Percentiles rank a stretch among this genome's conserved stretches.
phyloP scores from a whole-genome alignment of 2,888 invertebrate species.

The Phengaris arion region DNA sequence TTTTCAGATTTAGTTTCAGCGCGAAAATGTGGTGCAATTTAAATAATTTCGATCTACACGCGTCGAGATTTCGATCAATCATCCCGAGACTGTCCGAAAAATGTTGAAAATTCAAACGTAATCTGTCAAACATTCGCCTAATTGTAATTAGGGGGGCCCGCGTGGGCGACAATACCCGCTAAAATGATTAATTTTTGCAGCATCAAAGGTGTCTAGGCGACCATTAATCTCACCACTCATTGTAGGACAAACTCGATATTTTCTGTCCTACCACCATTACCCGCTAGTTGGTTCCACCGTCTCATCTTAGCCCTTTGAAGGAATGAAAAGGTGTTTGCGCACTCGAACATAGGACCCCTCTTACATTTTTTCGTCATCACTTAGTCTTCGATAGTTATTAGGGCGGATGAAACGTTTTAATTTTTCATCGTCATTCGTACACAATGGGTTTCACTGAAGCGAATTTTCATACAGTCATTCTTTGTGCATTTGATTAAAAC shows the following conservation, averaged over 20 bases:
- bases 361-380: slow-evolving; percentile 69
- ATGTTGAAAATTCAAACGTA: slow-evolving; percentile 61
- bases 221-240: slow-evolving; percentile 74
- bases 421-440: slow-evolving; percentile 73
- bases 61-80: slow-evolving; percentile 56
- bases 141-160: slow-evolving; percentile 70
- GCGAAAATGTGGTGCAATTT: slow-evolving; percentile 10
- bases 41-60: slow-evolving; percentile 16
- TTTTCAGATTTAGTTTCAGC: not conserved
- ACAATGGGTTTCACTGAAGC: slow-evolving; percentile 62
- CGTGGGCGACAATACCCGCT: slow-evolving; percentile 69
- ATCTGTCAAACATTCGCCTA: slow-evolving; percentile 72
- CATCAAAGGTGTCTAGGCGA: slow-evolving; percentile 55
- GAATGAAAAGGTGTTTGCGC: slow-evolving; percentile 80
- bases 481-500: slow-evolving; percentile 58
- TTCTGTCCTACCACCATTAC: slow-evolving; percentile 76
- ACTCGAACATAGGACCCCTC: slow-evolving; percentile 73
- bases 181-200: slow-evolving; percentile 77
- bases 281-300: slow-evolving; percentile 72
- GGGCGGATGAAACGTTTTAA: slow-evolving; percentile 71
- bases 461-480: slow-evolving; percentile 70
- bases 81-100: slow-evolving; percentile 56
- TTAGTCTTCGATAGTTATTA: slow-evolving; percentile 79
- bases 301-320: slow-evolving; percentile 72
- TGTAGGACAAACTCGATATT: slow-evolving; percentile 71